Evolutionary conservation across 2,113 vertebrate species (phyloP).

Genomic region (Grammatotria lemairii): DNA sequence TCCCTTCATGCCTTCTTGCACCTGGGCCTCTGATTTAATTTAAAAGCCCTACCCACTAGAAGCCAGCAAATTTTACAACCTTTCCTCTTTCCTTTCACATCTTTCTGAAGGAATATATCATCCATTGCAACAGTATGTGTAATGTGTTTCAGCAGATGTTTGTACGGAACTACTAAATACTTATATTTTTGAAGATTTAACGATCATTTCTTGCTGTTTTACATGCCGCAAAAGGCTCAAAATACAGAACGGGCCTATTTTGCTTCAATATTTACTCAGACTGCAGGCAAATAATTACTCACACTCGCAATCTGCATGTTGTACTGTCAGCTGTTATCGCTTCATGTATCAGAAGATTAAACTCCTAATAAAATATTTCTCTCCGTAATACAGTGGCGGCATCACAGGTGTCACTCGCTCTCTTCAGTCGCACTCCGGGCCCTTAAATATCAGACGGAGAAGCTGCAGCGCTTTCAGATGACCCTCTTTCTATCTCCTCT

Average conservation of each 20-base stretch:
- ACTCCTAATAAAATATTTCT: not conserved
- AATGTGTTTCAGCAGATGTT: not conserved
- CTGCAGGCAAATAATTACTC: not conserved
- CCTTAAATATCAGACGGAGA: not conserved
- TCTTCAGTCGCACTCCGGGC: not conserved
- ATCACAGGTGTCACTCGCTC: conserved; percentile 14
- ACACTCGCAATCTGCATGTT: not conserved
- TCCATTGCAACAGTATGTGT: not conserved
- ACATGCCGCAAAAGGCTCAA: not conserved
- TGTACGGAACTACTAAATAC: not conserved
- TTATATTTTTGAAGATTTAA: not conserved
- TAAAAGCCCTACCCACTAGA: not conserved
- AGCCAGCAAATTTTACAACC: not conserved
- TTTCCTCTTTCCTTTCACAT: not conserved
- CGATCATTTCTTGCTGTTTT: not conserved
- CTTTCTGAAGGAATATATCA: not conserved
- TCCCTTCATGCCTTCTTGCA: not conserved
- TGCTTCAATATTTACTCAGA: not conserved
- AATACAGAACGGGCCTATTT: not conserved
- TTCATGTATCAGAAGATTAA: not conserved
- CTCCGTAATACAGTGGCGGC: not conserved
- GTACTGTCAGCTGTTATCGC: not conserved
- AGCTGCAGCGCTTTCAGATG: not conserved
- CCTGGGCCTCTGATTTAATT: not conserved
- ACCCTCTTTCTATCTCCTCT: conserved; percentile 13